Conservation (phyloP, 2,888 invertebrate genomes). For the Falcaria lacertinaria region DNA sequence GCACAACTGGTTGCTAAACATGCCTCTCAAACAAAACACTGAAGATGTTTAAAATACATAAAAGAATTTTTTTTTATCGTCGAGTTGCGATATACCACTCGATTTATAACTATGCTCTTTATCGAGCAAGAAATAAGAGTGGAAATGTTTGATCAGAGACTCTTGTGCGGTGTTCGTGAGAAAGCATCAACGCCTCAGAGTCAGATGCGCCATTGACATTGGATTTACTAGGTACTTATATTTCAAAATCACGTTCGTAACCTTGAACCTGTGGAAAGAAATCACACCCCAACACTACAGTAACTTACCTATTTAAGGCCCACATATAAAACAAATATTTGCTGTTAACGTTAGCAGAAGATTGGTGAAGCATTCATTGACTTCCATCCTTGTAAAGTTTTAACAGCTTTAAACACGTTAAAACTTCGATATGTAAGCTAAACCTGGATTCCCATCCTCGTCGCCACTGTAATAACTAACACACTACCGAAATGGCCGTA, state of each 20-base stretch:
- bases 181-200: slow-evolving; percentile 56
- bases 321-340: too few species aligned
- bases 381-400: too few species aligned
- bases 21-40: slow-evolving; percentile 60
- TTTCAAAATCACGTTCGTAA: slow-evolving; percentile 69
- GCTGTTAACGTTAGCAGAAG: too few species aligned
- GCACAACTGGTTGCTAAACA: slow-evolving; percentile 67
- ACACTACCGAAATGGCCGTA: too few species aligned
- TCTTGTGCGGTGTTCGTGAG: slow-evolving; percentile 53
- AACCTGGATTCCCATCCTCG: too few species aligned
- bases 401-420: too few species aligned
- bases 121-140: slow-evolving; percentile 19
- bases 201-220: slow-evolving; percentile 60
- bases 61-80: slow-evolving; percentile 31
- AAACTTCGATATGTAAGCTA: too few species aligned
- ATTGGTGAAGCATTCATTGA: too few species aligned
- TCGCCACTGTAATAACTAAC: too few species aligned
- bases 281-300: slow-evolving; percentile 50
- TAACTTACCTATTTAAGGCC: slow-evolving; percentile 20
- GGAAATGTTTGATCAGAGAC: slow-evolving; percentile 8
- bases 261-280: slow-evolving; percentile 69
- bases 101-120: slow-evolving; percentile 31
- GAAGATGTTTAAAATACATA: slow-evolving; percentile 37
- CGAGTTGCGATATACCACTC: slow-evolving; percentile 12
- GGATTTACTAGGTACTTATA: slow-evolving; percentile 73